Percentiles rank a stretch among this genome's conserved stretches.
Conservation (phyloP, 2,113 vertebrate genomes). For the Oryzias melastigma region DNA sequence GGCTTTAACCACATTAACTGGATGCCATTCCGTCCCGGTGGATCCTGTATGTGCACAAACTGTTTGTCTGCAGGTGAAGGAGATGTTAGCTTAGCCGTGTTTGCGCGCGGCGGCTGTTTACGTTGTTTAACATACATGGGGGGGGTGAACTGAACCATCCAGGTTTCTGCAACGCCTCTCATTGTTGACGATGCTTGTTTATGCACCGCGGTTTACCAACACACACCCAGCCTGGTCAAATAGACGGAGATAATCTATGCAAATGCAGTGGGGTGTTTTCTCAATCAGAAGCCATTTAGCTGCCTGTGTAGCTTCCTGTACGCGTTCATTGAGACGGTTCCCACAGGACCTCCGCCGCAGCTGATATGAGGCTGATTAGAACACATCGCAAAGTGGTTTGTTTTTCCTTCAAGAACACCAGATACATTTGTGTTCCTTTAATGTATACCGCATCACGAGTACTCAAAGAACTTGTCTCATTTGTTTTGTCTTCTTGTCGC, state of each 20-base stretch:
- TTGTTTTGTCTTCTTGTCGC: constrained; percentile 5
- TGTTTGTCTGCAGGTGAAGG: constrained; percentile 39
- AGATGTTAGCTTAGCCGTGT: constrained; percentile 34
- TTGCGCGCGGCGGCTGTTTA: constrained; percentile 16
- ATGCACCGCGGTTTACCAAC: constrained; percentile 45
- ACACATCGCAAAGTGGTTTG: constrained; percentile 60
- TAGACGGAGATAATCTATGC: constrained; percentile 66
- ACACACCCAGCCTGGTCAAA: constrained; percentile 72
- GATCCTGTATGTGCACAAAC: constrained; percentile 17
- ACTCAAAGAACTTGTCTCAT: constrained; percentile 11
- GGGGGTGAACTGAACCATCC: background rate
- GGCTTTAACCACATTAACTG: constrained; percentile 51
- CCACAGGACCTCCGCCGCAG: constrained; percentile 44
- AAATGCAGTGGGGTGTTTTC: constrained; percentile 58
- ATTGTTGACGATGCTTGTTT: constrained; percentile 58
- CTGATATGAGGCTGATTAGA: constrained; percentile 59
- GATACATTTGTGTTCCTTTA: constrained; percentile 47
- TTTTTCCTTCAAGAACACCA: constrained; percentile 26
- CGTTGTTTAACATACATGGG: constrained; percentile 19
- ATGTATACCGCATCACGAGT: constrained; percentile 5
- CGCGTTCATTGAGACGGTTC: constrained; percentile 48
- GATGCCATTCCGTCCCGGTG: background rate
- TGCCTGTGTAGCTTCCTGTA: constrained; percentile 49
- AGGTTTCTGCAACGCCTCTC: background rate
- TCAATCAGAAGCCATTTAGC: constrained; percentile 68